A percentile compares a stretch with the other conserved stretches of the same genome.
Conservation (phyloP, 1,140 invertebrate genomes). For the Chironomus striatipennis region DNA sequence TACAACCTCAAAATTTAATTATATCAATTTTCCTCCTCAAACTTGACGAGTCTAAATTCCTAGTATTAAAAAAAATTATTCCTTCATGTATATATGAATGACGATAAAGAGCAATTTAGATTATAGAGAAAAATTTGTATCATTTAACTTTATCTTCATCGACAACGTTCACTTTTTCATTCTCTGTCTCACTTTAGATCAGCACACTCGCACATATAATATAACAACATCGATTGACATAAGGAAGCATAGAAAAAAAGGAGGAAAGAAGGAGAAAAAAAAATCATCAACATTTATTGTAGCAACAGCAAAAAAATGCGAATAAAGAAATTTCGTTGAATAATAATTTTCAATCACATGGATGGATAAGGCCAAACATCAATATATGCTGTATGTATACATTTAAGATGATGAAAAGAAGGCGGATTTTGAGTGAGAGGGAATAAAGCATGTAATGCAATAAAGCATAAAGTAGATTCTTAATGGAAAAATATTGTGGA, state of each 20-base stretch:
- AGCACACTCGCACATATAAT: no score
- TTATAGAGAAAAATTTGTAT: slow-evolving; percentile 23
- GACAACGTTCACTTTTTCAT: neutral
- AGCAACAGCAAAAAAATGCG: neutral
- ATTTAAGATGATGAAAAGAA: slow-evolving; percentile 8
- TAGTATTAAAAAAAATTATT: no score
- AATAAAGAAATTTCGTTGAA: neutral
- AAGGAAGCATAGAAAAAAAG: neutral
- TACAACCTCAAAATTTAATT: no score
- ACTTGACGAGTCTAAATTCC: no score
- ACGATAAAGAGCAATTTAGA: slow-evolving; percentile 23
- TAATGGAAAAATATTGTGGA: slow-evolving; percentile 22
- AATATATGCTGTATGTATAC: neutral
- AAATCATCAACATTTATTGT: neutral
- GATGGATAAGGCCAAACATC: neutral
- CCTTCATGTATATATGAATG: neutral
- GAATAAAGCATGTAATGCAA: slow-evolving; percentile 18
- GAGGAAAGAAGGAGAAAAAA: neutral
- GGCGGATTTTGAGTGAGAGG: neutral
- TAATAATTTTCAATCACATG: slow-evolving; percentile 22
- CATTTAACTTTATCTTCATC: slow-evolving; percentile 20
- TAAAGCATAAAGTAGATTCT: neutral
- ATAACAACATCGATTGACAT: neutral
- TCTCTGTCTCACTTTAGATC: neutral
- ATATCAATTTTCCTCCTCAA: no score